Evolutionary conservation across 1,140 invertebrate species (phyloP).

Genomic region (Gryllus bimaculatus): DNA sequence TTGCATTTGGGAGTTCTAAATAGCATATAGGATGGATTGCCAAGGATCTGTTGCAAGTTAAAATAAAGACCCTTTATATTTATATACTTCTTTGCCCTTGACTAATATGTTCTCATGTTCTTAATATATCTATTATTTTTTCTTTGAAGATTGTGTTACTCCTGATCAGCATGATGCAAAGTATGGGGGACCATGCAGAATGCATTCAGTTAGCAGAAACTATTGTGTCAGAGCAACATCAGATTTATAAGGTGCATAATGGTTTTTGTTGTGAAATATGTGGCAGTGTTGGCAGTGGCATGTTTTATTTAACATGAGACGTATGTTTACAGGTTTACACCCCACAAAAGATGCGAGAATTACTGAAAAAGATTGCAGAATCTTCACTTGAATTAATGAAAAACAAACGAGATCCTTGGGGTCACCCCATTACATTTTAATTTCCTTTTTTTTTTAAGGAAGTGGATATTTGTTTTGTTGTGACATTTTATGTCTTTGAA

Average conservation of each 20-base stretch:
- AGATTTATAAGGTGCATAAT: constrained; percentile 58
- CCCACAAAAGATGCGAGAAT: constrained; percentile 2
- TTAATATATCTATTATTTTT: constrained; percentile 15
- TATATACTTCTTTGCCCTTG: background rate
- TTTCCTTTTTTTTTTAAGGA: no score
- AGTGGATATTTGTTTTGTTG: no score
- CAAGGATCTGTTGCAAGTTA: background rate
- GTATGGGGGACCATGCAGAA: constrained; percentile 62
- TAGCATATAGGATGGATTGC: background rate
- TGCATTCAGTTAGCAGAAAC: constrained; percentile 71
- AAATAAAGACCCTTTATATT: background rate
- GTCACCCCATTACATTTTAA: constrained; percentile 15
- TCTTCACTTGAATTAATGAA: constrained; percentile 16
- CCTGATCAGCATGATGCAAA: constrained; percentile 66
- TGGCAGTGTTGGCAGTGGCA: background rate
- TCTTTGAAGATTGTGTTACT: constrained; percentile 55
- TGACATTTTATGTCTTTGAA: no score
- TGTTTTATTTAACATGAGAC: background rate
- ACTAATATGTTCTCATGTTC: background rate
- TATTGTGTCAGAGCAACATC: constrained; percentile 64
- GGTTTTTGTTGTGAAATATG: background rate
- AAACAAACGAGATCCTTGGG: constrained; percentile 13
- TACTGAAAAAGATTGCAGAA: constrained; percentile 9
- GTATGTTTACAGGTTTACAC: constrained; percentile 16
- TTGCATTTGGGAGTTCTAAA: no score